Evolutionary conservation across 2,113 vertebrate species (phyloP).

Genomic region (Erpornis zantholeuca): DNA sequence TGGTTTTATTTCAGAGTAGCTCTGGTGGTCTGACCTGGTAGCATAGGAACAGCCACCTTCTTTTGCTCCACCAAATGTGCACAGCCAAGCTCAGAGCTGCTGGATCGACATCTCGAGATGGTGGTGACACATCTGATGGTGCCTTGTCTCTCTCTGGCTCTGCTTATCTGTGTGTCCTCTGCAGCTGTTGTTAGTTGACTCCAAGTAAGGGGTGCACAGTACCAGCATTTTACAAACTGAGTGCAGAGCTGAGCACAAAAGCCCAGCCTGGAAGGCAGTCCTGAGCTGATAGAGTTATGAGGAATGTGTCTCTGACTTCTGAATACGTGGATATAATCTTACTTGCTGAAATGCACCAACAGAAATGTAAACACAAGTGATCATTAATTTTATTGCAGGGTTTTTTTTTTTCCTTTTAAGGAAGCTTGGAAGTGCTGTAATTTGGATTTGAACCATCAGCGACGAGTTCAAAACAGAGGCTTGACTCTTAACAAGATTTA

Average conservation of each 20-base stretch:
- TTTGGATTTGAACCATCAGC: conserved; percentile 27
- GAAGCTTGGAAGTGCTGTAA: conserved; percentile 23
- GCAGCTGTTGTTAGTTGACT: not conserved
- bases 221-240: not conserved
- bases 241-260: not conserved
- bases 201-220: not conserved
- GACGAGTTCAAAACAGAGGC: conserved; percentile 28
- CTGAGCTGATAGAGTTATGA: not conserved
- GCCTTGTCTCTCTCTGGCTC: not conserved
- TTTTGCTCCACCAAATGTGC: not conserved
- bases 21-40: not conserved
- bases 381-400: not conserved
- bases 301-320: not conserved
- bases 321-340: not conserved
- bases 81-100: not conserved
- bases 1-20: not conserved
- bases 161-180: not conserved
- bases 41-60: not conserved
- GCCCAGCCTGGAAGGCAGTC: not conserved
- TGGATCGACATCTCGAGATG: rapidly evolving
- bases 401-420: conserved; percentile 11
- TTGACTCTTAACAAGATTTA: conserved; percentile 28
- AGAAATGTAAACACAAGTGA: conserved; percentile 39
- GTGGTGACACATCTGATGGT: not conserved
- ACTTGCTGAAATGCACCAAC: conserved; percentile 39